phyloP scores from a whole-genome alignment of 2,797 vertebrate genomes.

The Tolypeutes matacus region DNA sequence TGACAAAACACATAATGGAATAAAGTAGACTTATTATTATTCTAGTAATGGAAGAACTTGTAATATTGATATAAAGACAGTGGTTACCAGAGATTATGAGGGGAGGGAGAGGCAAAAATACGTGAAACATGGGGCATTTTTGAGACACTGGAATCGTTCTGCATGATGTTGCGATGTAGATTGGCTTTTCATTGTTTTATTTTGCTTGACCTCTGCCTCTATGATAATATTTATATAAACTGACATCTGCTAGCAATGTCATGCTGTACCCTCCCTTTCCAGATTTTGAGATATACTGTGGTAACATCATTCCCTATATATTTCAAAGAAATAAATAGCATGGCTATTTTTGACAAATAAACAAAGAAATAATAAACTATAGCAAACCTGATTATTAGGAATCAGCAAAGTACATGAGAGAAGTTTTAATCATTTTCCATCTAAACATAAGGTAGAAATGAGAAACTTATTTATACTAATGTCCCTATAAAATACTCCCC shows the following conservation, averaged over 20 bases:
- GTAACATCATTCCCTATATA: constrained; percentile 20
- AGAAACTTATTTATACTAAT: constrained; percentile 47
- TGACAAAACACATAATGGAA: too few species aligned
- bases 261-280: neutral
- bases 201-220: constrained; percentile 37
- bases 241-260: constrained; percentile 51
- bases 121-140: too few species aligned
- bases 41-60: too few species aligned
- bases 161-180: too few species aligned
- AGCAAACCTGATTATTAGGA: constrained; percentile 15
- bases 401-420: neutral
- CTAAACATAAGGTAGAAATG: constrained; percentile 33
- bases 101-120: too few species aligned
- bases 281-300: constrained; percentile 19
- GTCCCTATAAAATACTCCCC: neutral
- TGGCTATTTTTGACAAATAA: constrained; percentile 63
- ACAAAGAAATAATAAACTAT: neutral
- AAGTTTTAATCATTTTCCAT: constrained; percentile 48
- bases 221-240: constrained; percentile 59
- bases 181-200: constrained; percentile 54
- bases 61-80: too few species aligned
- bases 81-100: too few species aligned
- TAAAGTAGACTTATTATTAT: too few species aligned
- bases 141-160: too few species aligned
- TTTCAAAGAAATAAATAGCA: constrained; percentile 21